Base-by-base conservation (phyloP, 2,888 invertebrate species). In the Lochmaea capreae region DNA sequence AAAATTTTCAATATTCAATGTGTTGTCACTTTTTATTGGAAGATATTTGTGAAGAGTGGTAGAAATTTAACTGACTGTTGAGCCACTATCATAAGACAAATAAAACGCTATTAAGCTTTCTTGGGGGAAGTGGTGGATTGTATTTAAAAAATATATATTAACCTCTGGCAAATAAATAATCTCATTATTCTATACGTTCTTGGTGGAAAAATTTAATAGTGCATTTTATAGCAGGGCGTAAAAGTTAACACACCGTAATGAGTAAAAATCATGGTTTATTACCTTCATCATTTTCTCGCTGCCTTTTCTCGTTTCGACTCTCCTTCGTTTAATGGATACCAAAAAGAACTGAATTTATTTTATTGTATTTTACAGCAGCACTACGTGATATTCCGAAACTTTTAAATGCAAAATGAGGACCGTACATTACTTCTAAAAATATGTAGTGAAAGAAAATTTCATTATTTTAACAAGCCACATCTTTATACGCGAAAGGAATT, bases 261-360 rank as follows among this genome's bases (percentile, higher is more conserved):
- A 54, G 54, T 54, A 9, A 54, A 54, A 54, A 54, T 54, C 54
- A 18, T 18, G 54, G 54, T 54, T 54, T 54, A 54, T 54, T 18
- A 54, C 54, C 54, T 16, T 54, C 54, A 54, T 54, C 54, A 54
- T 54, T 54, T 54, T 18, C 54, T 54, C 54, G 54, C 54, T 18
- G 54, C 18, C 16, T 54, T 54, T 54, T 54, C 54, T 18, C 54
- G 18, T 54, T 54, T 54, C 16, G 10, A 54, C 54, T 54, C 18
- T 54, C 8, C 18, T 54, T 18, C 18, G 2, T 61, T 59, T 59
- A 61, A 61, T 61, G 61, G 61, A 14, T 59, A 39, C 61, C 61
- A n/a, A 54, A 39, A 61, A 61, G n/a, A 61, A 61, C n/a, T n/a
- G 16, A 61, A 61, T 61, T 61, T 14, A 61, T 61, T 61, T 61